Conservation (phyloP, 2,888 invertebrate species). For the Cryptophagus acutangulus region DNA sequence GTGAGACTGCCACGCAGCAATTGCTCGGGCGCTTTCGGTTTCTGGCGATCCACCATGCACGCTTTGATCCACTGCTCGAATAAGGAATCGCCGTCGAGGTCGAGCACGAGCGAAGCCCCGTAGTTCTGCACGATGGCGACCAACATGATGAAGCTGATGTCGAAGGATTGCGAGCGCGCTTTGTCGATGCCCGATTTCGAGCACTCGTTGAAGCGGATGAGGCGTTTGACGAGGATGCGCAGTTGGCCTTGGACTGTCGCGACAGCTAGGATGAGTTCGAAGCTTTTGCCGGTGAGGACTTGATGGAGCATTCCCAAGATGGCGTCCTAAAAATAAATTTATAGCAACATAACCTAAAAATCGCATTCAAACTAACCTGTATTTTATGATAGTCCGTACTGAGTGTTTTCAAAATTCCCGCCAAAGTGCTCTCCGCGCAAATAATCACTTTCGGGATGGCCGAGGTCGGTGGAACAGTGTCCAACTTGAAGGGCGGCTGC, state of each 20-base stretch:
- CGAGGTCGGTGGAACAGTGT: slow-evolving; percentile 57
- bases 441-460: slow-evolving; percentile 76
- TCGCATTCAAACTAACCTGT: no score
- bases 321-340: no score
- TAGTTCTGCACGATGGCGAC: slow-evolving; percentile 90
- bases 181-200: slow-evolving; percentile 60
- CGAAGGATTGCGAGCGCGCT: slow-evolving; percentile 82
- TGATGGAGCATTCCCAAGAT: slow-evolving; percentile 81
- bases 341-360: no score
- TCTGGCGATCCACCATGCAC: slow-evolving; percentile 83
- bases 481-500: slow-evolving; percentile 51
- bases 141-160: slow-evolving; percentile 89
- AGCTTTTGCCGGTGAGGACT: slow-evolving; percentile 83
- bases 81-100: slow-evolving; percentile 75
- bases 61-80: slow-evolving; percentile 90
- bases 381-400: slow-evolving; percentile 87
- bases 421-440: slow-evolving; percentile 82
- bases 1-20: slow-evolving; percentile 72
- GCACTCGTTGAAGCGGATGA: slow-evolving; percentile 90
- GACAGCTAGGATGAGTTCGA: slow-evolving; percentile 86
- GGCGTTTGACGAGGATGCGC: slow-evolving; percentile 77
- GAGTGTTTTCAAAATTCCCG: slow-evolving; percentile 84
- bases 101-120: slow-evolving; percentile 78
- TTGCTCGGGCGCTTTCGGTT: slow-evolving; percentile 81
- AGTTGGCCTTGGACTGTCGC: slow-evolving; percentile 90